These are phyloP conservation scores for Poecilia picta DNA, from an alignment of 2,797 vertebrate genomes.

Conservation along the genomic window DNA sequence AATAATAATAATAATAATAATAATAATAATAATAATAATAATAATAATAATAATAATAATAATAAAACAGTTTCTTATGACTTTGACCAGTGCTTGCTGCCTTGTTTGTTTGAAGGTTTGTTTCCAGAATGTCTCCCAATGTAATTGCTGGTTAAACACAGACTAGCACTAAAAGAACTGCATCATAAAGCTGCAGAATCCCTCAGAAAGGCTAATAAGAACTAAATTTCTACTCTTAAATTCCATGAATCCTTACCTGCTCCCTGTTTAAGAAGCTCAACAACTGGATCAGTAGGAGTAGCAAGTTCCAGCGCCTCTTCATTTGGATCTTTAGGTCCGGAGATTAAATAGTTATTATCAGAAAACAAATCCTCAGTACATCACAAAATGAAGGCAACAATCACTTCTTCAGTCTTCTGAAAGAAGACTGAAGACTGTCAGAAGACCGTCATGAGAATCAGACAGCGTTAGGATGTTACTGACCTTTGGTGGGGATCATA, in stretches of 20 bases:
- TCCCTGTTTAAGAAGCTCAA: constrained; percentile 92
- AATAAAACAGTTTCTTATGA: neutral
- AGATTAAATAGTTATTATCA: neutral
- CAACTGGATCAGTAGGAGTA: constrained; percentile 83
- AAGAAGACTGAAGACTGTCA: too few relatives aligned
- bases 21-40: neutral
- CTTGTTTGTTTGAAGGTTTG: neutral
- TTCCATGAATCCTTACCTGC: constrained; percentile 81
- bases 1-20: neutral
- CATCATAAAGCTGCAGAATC: neutral
- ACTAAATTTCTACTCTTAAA: neutral
- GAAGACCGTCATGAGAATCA: neutral
- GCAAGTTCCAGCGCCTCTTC: constrained; percentile 89
- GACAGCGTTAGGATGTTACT: constrained; percentile 24
- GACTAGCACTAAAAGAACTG: neutral
- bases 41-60: neutral
- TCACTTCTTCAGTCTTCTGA: neutral
- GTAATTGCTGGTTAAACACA: neutral
- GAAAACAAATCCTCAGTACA: too few relatives aligned
- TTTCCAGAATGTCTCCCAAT: neutral
- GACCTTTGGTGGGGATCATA: constrained; percentile 96
- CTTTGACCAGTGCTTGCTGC: neutral
- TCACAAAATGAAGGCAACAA: neutral
- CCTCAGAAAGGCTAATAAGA: neutral
- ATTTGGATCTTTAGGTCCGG: constrained; percentile 86